phyloP scores from a whole-genome alignment of 2,797 vertebrate genomes.

The Myotis findleyi region DNA sequence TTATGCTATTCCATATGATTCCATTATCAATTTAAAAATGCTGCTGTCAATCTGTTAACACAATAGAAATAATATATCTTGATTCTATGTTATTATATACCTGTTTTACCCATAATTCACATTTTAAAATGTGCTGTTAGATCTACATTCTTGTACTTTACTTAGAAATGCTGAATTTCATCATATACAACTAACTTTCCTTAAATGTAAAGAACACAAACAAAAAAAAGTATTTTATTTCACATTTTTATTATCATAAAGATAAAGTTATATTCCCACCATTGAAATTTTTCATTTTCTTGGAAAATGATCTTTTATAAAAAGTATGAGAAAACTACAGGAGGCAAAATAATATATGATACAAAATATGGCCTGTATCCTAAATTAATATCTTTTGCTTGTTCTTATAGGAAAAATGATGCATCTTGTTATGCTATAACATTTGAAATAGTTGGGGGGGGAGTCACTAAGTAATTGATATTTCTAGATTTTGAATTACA shows the following conservation, averaged over 20 bases:
- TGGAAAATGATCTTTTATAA: neutral
- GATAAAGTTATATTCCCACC: neutral
- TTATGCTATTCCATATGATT: neutral
- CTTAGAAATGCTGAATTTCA: neutral
- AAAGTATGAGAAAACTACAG: neutral
- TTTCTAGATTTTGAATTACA: neutral
- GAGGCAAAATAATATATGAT: conserved; percentile 4
- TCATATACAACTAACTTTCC: neutral
- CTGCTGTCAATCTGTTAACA: neutral
- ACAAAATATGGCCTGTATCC: neutral
- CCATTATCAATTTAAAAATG: neutral
- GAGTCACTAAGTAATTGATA: neutral
- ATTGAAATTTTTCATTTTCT: neutral
- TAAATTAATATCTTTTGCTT: conserved; percentile 47
- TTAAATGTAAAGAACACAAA: neutral
- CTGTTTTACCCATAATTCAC: neutral
- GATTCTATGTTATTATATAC: neutral
- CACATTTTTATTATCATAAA: neutral
- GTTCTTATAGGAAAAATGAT: neutral
- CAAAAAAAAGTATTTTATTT: conserved; percentile 13
- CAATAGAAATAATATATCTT: neutral
- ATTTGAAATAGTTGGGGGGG: neutral
- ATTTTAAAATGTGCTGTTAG: conserved; percentile 6
- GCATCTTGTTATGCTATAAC: neutral
- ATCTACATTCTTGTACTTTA: neutral